Conservation (phyloP, 1,140 invertebrate genomes). For the Akabosia matsudoensis region DNA sequence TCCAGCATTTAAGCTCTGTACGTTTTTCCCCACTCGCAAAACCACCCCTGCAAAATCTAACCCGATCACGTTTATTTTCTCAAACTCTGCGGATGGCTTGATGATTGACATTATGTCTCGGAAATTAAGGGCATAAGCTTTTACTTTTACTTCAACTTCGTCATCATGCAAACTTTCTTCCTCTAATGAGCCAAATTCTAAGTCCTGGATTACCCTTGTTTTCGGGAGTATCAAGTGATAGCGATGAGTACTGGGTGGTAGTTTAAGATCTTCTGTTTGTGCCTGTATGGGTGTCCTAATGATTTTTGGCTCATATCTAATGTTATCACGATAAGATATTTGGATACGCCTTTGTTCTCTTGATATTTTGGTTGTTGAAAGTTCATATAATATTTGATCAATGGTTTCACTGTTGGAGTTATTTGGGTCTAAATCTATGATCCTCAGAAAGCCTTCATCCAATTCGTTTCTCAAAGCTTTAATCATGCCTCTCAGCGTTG, state of each 20-base stretch:
- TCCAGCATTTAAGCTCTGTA: not conserved
- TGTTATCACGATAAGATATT: not conserved
- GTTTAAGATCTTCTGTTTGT: not conserved
- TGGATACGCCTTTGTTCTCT: not conserved
- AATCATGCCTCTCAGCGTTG: not conserved
- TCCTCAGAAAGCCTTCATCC: not conserved
- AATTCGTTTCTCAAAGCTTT: not conserved
- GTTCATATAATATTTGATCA: not conserved
- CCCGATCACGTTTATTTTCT: not conserved
- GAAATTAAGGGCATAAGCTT: constrained; percentile 3
- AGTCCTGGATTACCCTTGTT: not conserved
- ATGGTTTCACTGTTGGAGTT: not conserved
- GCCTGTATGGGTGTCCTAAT: not conserved
- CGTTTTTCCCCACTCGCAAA: not conserved
- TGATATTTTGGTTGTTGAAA: not conserved
- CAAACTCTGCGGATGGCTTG: not conserved
- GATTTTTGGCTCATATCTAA: not conserved
- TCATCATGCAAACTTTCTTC: not conserved
- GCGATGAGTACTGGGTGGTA: not conserved
- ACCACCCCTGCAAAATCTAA: not conserved
- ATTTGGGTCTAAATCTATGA: not conserved
- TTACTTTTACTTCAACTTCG: not conserved
- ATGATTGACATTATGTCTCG: not conserved
- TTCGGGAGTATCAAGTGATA: not conserved
- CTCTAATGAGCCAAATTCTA: not conserved